A percentile compares a stretch with the other conserved stretches of the same genome.
Conservation (phyloP, 2,797 vertebrate species). For the Ceyx erithaca region DNA sequence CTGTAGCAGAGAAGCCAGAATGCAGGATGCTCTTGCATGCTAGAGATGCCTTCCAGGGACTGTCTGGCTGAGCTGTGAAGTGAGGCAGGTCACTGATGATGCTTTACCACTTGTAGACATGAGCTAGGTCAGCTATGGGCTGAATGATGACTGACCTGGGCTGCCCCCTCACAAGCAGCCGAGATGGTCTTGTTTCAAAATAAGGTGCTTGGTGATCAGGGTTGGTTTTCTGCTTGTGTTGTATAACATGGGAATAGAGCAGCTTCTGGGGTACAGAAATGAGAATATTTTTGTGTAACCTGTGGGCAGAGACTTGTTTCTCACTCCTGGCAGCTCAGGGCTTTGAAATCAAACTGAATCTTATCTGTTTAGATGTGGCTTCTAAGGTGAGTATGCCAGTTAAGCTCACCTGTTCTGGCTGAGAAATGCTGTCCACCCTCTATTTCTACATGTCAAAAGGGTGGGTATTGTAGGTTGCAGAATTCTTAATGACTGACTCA, state of each 20-base stretch:
- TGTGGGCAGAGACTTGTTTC: neutral
- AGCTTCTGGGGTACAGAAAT: neutral
- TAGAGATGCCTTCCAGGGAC: neutral
- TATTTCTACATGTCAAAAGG: neutral
- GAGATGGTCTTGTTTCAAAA: neutral
- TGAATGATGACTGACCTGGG: neutral
- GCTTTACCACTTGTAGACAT: neutral
- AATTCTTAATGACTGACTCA: neutral
- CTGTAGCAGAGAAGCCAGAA: neutral
- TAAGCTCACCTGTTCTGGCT: neutral
- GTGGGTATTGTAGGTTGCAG: neutral
- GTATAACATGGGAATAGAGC: accelerated
- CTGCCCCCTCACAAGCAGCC: neutral
- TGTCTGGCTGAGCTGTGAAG: neutral
- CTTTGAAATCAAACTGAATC: neutral
- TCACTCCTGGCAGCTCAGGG: neutral
- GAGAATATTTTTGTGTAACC: neutral
- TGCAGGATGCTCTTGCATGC: neutral
- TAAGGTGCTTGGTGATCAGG: neutral
- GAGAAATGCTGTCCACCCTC: neutral
- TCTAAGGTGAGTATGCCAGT: neutral
- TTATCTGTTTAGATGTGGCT: neutral
- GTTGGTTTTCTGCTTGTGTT: neutral
- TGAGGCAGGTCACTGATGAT: neutral
- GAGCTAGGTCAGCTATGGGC: neutral